These are phyloP conservation scores for Herminia tarsipennalis DNA, from an alignment of 2,888 invertebrate genomes.

Conservation along the genomic window DNA sequence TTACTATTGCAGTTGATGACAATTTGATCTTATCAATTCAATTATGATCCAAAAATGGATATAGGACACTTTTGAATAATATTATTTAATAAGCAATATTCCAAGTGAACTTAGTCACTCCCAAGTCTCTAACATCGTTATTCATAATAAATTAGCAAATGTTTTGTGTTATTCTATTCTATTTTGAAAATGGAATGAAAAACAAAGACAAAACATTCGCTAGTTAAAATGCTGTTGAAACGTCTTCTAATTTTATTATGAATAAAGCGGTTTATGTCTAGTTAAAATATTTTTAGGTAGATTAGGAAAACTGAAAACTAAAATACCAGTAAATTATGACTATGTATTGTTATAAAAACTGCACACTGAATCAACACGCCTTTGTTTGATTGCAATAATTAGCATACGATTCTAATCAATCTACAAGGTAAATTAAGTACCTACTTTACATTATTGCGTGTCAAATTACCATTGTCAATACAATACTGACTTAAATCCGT, in stretches of 20 bases:
- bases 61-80: neutral
- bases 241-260: too few species aligned
- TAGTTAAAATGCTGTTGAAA: too few species aligned
- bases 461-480: constrained; percentile 46
- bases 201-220: too few species aligned
- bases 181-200: too few species aligned
- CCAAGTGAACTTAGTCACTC: neutral
- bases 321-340: too few species aligned
- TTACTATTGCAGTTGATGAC: constrained; percentile 28
- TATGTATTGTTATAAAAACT: too few species aligned
- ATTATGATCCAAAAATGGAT: constrained; percentile 15
- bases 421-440: constrained; percentile 22
- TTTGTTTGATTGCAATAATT: constrained; percentile 10
- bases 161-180: too few species aligned
- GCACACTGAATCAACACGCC: neutral
- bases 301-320: too few species aligned
- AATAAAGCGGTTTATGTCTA: too few species aligned
- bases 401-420: constrained; percentile 21
- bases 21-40: constrained; percentile 8
- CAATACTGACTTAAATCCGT: constrained; percentile 23
- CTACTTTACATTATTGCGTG: constrained; percentile 30
- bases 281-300: too few species aligned
- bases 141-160: too few species aligned
- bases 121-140: too few species aligned
- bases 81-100: neutral